phyloP scores from a whole-genome alignment of 1,140 invertebrate genomes.

The Chelonus insularis region DNA sequence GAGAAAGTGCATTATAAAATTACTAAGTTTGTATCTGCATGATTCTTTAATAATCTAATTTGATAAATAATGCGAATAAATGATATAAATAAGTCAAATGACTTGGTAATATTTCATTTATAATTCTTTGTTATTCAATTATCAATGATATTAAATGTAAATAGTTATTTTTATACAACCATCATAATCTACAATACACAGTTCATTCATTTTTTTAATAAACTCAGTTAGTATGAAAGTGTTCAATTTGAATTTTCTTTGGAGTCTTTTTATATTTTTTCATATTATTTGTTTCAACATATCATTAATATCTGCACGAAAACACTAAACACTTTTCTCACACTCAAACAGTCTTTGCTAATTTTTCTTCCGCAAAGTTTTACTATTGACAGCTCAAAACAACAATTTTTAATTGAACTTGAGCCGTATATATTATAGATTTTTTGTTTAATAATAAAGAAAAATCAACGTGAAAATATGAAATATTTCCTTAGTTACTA shows the following conservation, averaged over 20 bases:
- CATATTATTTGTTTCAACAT: not conserved
- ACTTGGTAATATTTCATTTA: slow-evolving; percentile 8
- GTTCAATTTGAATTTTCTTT: not conserved
- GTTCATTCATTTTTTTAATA: slow-evolving; percentile 12
- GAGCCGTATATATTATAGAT: too few relatives aligned
- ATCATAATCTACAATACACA: slow-evolving; percentile 23
- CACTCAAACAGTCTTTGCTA: not conserved
- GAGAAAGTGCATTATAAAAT: too few relatives aligned
- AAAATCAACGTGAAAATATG: too few relatives aligned
- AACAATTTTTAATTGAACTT: too few relatives aligned
- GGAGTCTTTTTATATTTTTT: not conserved
- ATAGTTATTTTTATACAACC: slow-evolving; percentile 32
- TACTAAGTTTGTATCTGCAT: too few relatives aligned
- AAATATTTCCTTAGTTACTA: too few relatives aligned
- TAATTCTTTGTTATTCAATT: slow-evolving; percentile 6
- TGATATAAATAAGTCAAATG: not conserved
- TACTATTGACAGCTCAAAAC: too few relatives aligned
- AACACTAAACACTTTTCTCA: slow-evolving; percentile 3
- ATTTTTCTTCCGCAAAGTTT: too few relatives aligned
- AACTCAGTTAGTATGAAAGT: not conserved
- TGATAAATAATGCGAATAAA: not conserved
- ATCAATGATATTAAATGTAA: slow-evolving; percentile 33
- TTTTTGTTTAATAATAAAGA: too few relatives aligned
- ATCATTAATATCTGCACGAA: not conserved
- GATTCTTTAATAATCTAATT: not conserved